phyloP scores from a whole-genome alignment of 2,797 vertebrate genomes.

The Trachops cirrhosus region DNA sequence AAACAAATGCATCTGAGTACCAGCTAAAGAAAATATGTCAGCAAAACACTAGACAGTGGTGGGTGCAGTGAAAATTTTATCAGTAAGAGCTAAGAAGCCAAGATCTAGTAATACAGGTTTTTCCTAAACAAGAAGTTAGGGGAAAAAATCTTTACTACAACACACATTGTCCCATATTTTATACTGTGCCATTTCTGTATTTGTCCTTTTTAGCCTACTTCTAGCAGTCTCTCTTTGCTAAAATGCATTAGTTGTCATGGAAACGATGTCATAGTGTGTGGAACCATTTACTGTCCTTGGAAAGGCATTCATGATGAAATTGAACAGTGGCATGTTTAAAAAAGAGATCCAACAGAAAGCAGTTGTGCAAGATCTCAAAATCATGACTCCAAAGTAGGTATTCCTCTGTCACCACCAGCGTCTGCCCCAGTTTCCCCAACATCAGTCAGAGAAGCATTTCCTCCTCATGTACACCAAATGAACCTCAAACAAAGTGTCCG shows the following conservation, averaged over 20 bases:
- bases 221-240: slow-evolving; percentile 66
- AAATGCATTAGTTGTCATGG: slow-evolving; percentile 77
- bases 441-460: not conserved
- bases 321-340: slow-evolving; percentile 54
- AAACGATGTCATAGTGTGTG: slow-evolving; percentile 77
- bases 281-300: slow-evolving; percentile 76
- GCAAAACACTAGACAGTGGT: slow-evolving; percentile 33
- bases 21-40: slow-evolving; percentile 10
- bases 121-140: slow-evolving; percentile 51
- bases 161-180: slow-evolving; percentile 71
- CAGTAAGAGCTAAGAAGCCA: slow-evolving; percentile 16
- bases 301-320: slow-evolving; percentile 73
- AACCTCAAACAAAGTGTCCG: not conserved
- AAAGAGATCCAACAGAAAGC: slow-evolving; percentile 54
- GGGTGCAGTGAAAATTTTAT: slow-evolving; percentile 42
- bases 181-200: slow-evolving; percentile 68
- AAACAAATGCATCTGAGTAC: not conserved
- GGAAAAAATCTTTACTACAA: slow-evolving; percentile 54
- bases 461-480: not conserved
- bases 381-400: slow-evolving; percentile 6
- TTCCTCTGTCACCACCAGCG: not conserved
- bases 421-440: not conserved
- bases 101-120: slow-evolving; percentile 55
- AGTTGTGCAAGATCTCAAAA: slow-evolving; percentile 39
- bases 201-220: slow-evolving; percentile 76